phyloP scores from a whole-genome alignment of 2,888 invertebrate genomes.

The Geotrupes spiniger region DNA sequence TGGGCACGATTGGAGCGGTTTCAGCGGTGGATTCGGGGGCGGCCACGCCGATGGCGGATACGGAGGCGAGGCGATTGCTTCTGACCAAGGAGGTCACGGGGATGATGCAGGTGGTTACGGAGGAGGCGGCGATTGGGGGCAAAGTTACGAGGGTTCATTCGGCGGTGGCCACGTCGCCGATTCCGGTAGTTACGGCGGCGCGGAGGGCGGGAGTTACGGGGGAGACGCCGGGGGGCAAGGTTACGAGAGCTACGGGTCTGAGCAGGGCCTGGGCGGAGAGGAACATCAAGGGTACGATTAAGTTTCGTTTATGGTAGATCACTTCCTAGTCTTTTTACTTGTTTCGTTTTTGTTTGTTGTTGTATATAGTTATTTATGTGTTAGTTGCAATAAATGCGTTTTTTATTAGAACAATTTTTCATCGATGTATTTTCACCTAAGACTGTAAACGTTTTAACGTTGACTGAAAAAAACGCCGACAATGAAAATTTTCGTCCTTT shows the following conservation, averaged over 20 bases:
- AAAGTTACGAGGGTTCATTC: no score
- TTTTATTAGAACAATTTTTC: no score
- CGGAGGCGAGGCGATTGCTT: slow-evolving; percentile 28
- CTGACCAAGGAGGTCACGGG: slow-evolving; percentile 26
- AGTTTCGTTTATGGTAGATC: not conserved
- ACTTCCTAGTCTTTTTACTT: slow-evolving; percentile 9
- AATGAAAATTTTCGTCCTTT: no score
- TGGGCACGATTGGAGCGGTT: not conserved
- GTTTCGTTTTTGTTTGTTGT: slow-evolving; percentile 12
- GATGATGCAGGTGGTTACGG: slow-evolving; percentile 31
- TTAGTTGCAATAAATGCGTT: slow-evolving; percentile 7
- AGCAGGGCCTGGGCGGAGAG: not conserved
- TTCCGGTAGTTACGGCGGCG: slow-evolving; percentile 27
- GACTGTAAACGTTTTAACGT: no score
- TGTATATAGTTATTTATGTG: slow-evolving; percentile 9
- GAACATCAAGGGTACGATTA: not conserved
- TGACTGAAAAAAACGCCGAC: no score
- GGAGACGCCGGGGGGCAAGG: slow-evolving; percentile 32
- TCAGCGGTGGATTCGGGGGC: slow-evolving; percentile 40
- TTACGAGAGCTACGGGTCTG: not conserved
- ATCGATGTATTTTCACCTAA: no score
- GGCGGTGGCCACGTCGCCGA: slow-evolving; percentile 19
- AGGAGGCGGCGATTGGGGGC: slow-evolving; percentile 17
- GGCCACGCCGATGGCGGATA: slow-evolving; percentile 29
- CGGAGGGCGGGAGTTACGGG: slow-evolving; percentile 33